Evolutionary conservation across 2,113 vertebrate genomes (phyloP).

Genomic region (Cryptomyrus ogoouensis): DNA sequence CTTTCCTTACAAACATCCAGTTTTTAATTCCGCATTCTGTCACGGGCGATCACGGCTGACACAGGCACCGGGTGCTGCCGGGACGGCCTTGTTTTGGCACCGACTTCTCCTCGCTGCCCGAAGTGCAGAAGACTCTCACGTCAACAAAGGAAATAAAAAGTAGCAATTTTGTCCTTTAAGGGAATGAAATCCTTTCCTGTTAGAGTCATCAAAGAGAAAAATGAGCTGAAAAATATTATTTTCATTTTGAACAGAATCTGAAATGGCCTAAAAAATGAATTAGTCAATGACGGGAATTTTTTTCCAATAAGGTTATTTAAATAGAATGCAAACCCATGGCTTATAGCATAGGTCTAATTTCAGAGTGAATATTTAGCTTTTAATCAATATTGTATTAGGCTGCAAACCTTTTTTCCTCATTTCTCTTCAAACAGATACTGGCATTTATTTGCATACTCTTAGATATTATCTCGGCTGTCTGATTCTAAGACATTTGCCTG

Average conservation of each 20-base stretch:
- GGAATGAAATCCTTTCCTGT: neutral
- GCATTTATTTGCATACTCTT: slow-evolving; percentile 13
- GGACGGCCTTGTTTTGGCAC: neutral
- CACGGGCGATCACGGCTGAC: slow-evolving; percentile 1
- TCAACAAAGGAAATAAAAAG: neutral
- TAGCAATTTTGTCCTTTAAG: slow-evolving; percentile 17
- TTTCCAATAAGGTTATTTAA: slow-evolving; percentile 5
- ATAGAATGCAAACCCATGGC: neutral
- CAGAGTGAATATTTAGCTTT: neutral
- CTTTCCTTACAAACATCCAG: neutral
- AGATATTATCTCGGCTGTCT: neutral
- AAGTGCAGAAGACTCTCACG: neutral
- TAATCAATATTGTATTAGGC: neutral
- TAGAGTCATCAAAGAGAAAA: neutral
- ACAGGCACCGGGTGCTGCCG: neutral
- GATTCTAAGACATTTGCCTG: neutral
- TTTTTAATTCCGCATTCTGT: slow-evolving; percentile 20
- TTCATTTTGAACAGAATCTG: slow-evolving; percentile 8
- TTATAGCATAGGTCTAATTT: neutral
- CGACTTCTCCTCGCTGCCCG: neutral
- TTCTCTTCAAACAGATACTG: slow-evolving; percentile 4
- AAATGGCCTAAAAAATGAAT: slow-evolving; percentile 17
- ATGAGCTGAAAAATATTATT: slow-evolving; percentile 18
- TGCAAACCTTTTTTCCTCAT: neutral
- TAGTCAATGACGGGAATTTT: neutral